A percentile compares a stretch with the other conserved stretches of the same genome.
phyloP scores from a whole-genome alignment of 2,113 vertebrate species.

The Oxyura jamaicensis region DNA sequence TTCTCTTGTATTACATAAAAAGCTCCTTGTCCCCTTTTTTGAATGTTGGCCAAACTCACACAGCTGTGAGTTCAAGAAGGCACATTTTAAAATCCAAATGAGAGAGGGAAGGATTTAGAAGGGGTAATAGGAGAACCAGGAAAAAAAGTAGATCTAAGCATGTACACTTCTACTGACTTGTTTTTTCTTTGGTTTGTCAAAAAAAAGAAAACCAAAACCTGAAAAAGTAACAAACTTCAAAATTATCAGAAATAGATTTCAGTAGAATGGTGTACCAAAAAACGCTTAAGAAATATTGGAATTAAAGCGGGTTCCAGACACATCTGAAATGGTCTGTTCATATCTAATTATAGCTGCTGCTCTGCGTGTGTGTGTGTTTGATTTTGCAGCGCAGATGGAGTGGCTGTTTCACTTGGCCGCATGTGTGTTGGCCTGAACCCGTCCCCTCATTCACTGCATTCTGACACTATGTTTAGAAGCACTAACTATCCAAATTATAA shows the following conservation, averaged over 20 bases:
- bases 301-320: background rate
- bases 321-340: background rate
- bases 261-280: background rate
- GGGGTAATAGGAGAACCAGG: background rate
- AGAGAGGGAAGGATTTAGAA: background rate
- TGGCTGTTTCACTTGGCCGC: background rate
- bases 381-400: background rate
- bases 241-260: background rate
- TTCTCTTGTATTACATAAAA: background rate
- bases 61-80: constrained; percentile 17
- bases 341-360: background rate
- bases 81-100: background rate
- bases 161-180: fast-evolving
- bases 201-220: background rate
- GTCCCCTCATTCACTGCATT: background rate
- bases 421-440: background rate
- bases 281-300: background rate
- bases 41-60: background rate
- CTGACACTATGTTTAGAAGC: constrained; percentile 41
- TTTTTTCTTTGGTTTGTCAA: background rate
- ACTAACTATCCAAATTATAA: background rate
- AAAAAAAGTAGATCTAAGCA: background rate
- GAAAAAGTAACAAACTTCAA: background rate
- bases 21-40: background rate
- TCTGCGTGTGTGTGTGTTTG: background rate